Base-by-base conservation (phyloP, 2,113 vertebrate genomes). In the Calcarius ornatus region DNA sequence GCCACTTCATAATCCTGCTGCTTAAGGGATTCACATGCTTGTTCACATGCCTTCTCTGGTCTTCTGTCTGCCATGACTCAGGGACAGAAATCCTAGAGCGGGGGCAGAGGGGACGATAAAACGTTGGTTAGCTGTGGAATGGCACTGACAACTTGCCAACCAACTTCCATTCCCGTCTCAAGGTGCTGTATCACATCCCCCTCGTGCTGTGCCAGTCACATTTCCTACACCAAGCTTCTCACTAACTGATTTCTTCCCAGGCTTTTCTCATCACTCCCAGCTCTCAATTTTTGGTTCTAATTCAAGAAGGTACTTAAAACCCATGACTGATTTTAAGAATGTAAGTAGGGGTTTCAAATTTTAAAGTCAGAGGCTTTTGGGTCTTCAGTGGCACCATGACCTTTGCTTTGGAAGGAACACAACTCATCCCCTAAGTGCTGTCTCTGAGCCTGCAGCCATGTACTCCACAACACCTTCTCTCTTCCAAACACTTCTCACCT, bases 11-110 rank as follows among this genome's bases (percentile, higher is more conserved):
- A 99, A 97, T 99, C 99, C 98, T 98, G 98, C 98, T 98, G 98
- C 97, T 98, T 98, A 97, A 99, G 98, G 80, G 98, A 99, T 98
- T 99, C 99, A 97, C 99, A 99, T 95, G 99, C 99, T 99, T 99
- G 98, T 99, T 99, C 99, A 99, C 99, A 99, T 99, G 99, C 99
- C 99, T 99, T 99, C 98, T 99, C 99, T 98, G 98, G 98, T 99
- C 99, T 99, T 99, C 99, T 99, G 99, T 99, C 99, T 98, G 99
- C 99, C 99, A 99, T 99, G 99, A 99, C 99, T 99, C 98, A 99
- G 99, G 98, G 98, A 99, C 99, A 99, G 98, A 99, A 99, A 98
- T 97, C 98, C 99, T 99, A 95, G 90, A 93, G 59, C 73, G 47
- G 88, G 64, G 94, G 59, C 91, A 95, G 75, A 95, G 95, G 95